Evolutionary conservation across 30 jellyfish, hydroid and myxozoan genomes (phyloP).

Genomic region (Aurelia aurita): DNA sequence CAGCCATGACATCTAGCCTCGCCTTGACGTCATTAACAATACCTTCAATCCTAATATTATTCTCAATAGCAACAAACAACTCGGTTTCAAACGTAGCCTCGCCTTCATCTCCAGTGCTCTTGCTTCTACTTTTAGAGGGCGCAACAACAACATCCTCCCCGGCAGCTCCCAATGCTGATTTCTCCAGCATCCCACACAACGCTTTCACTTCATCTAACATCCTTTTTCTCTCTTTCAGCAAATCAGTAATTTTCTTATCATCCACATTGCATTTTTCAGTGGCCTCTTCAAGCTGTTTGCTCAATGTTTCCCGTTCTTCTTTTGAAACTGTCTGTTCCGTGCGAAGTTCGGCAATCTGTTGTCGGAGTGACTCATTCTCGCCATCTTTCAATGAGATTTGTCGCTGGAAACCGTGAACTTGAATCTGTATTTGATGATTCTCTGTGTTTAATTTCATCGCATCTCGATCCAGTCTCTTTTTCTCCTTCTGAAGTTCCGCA

Average conservation of each 20-base stretch:
- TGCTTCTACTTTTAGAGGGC: constrained; percentile 13
- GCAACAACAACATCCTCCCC: constrained; percentile 12
- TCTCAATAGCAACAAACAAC: constrained; percentile 86
- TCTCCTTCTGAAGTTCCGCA: constrained; percentile 34
- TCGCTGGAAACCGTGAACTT: constrained; percentile 38
- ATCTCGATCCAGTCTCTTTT: constrained; percentile 32
- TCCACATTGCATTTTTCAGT: constrained; percentile 3
- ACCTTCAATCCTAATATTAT: constrained; percentile 78
- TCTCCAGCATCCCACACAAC: constrained; percentile 32
- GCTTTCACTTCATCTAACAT: constrained; percentile 22
- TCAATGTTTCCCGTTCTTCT: constrained; percentile 32
- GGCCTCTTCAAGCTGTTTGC: constrained; percentile 42
- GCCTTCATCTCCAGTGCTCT: constrained; percentile 33
- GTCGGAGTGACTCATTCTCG: constrained; percentile 64
- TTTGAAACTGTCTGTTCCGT: constrained; percentile 36
- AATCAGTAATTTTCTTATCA: constrained; percentile 10
- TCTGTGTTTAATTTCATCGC: constrained; percentile 42
- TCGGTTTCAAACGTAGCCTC: constrained; percentile 86
- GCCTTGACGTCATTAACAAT: constrained; percentile 69
- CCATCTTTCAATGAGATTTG: constrained; percentile 49
- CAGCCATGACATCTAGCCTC: constrained; percentile 30
- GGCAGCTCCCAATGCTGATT: constrained; percentile 9
- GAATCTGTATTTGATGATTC: constrained; percentile 40
- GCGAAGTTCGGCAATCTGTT: constrained; percentile 43
- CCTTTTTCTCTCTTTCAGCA: constrained; percentile 18